Conservation (phyloP, 2,888 invertebrate species). For the Harpalus rufipes region DNA sequence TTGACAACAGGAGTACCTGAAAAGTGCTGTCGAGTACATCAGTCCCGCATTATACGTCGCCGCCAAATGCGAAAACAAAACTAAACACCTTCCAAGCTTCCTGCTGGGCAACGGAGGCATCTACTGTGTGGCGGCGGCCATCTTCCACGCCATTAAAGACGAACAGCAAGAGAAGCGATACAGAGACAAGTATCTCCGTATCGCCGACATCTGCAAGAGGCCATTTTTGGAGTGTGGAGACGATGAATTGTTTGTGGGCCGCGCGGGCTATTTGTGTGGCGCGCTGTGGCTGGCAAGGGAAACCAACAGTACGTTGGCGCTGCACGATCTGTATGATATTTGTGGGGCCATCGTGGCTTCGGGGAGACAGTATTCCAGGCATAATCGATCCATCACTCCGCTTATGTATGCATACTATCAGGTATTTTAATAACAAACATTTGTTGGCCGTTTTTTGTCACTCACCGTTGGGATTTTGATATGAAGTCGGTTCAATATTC, state of each 20-base stretch:
- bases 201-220: constrained; percentile 78
- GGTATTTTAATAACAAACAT: background rate
- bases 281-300: constrained; percentile 85
- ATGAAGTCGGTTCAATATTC: too few species aligned
- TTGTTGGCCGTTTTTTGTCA: too few species aligned
- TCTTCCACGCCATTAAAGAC: constrained; percentile 80
- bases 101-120: constrained; percentile 90
- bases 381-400: constrained; percentile 81
- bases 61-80: constrained; percentile 76
- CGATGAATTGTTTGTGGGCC: constrained; percentile 92
- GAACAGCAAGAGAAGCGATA: constrained; percentile 73
- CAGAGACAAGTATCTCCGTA: constrained; percentile 76
- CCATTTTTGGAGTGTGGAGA: constrained; percentile 84
- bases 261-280: constrained; percentile 90
- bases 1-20: too few species aligned
- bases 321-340: constrained; percentile 80
- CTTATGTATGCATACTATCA: constrained; percentile 89
- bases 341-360: constrained; percentile 85
- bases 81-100: constrained; percentile 84
- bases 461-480: too few species aligned
- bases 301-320: constrained; percentile 77
- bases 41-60: constrained; percentile 81
- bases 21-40: constrained; percentile 79
- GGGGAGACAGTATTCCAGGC: constrained; percentile 83
- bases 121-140: constrained; percentile 84